Percentiles rank a stretch among this genome's conserved stretches.
These are phyloP conservation scores for Ctenochaetus hawaiiensis DNA, from an alignment of 2,797 vertebrate genomes.

Conservation along the genomic window DNA sequence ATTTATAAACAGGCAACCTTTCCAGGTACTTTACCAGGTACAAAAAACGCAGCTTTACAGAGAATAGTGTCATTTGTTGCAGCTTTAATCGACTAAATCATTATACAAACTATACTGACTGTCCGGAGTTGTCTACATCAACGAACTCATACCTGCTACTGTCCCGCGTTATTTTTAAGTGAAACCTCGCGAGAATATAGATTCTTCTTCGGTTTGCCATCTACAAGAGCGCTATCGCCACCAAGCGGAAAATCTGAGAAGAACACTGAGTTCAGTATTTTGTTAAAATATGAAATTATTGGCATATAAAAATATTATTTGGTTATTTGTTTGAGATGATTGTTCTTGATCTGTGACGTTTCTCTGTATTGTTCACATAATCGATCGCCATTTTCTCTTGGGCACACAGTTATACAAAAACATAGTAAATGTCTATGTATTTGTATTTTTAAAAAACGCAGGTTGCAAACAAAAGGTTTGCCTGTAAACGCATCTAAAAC, in stretches of 20 bases:
- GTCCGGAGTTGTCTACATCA: background rate
- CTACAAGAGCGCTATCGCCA: background rate
- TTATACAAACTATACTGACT: background rate
- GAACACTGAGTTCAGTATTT: rapidly evolving
- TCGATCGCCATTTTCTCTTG: background rate
- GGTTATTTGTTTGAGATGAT: background rate
- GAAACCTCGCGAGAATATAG: slow-evolving; percentile 58
- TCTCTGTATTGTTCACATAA: background rate
- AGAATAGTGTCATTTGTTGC: rapidly evolving
- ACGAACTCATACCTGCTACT: background rate
- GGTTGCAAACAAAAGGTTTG: no score
- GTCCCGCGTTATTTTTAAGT: slow-evolving; percentile 76
- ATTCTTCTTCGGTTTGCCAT: slow-evolving; percentile 4
- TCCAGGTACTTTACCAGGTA: rapidly evolving
- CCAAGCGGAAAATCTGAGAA: background rate
- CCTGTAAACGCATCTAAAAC: no score
- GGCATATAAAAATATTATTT: background rate
- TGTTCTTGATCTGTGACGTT: background rate
- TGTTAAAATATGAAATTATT: background rate
- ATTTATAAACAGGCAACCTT: no score
- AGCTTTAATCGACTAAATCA: background rate
- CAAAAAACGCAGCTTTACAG: background rate
- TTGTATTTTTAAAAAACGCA: no score
- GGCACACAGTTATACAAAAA: background rate
- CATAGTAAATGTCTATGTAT: no score